phyloP scores from a whole-genome alignment of 2,888 invertebrate species.

The Megamerina dolium region DNA sequence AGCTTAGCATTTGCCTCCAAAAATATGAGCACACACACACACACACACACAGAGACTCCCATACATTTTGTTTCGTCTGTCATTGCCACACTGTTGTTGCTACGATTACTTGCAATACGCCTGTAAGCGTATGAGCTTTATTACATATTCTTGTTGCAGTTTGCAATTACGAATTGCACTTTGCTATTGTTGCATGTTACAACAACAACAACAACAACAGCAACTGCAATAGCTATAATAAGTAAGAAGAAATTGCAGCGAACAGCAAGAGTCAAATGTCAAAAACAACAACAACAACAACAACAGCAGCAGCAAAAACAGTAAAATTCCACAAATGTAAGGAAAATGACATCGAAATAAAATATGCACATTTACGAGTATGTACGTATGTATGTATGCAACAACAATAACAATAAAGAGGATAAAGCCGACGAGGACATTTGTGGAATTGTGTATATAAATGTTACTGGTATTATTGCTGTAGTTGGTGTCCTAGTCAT shows the following conservation, averaged over 20 bases:
- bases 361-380: not conserved
- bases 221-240: constrained; percentile 21
- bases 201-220: constrained; percentile 5
- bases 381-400: not conserved
- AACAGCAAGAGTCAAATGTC: constrained; percentile 3
- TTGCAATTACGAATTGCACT: constrained; percentile 1
- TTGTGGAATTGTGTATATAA: too few relatives aligned
- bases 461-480: too few relatives aligned
- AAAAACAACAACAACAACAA: not conserved
- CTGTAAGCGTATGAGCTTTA: too few relatives aligned
- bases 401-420: constrained; percentile 1
- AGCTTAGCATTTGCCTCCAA: too few relatives aligned
- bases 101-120: too few relatives aligned
- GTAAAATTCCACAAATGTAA: not conserved
- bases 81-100: too few relatives aligned
- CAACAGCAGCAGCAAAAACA: not conserved
- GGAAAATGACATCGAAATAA: not conserved
- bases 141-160: constrained; percentile 18
- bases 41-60: too few relatives aligned
- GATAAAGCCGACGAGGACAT: not conserved
- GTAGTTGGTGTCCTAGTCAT: too few relatives aligned
- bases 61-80: too few relatives aligned
- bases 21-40: too few relatives aligned
- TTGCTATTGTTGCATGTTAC: constrained; percentile 4
- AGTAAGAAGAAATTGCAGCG: constrained; percentile 22